phyloP scores from a whole-genome alignment of 2,888 invertebrate genomes.

The Lasius platythorax region DNA sequence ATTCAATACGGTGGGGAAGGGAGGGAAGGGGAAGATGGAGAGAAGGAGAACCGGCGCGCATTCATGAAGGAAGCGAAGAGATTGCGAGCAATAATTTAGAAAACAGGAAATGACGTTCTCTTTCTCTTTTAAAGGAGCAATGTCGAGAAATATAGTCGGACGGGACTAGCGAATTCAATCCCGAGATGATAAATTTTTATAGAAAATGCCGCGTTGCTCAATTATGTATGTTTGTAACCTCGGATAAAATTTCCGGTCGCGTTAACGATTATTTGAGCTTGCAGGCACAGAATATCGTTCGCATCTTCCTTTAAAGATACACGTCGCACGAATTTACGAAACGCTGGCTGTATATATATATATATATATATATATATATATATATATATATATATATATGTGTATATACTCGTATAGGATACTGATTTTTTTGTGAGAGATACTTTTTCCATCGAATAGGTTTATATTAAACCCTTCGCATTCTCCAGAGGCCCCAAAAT shows the following conservation, averaged over 20 bases:
- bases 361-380: no score
- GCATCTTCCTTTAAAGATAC: neutral
- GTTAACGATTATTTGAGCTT: neutral
- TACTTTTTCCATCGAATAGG: neutral
- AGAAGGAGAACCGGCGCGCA: conserved; percentile 29
- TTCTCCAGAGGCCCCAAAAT: neutral
- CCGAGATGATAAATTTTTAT: conserved; percentile 33
- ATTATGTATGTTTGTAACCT: neutral
- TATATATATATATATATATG: conserved; percentile 5
- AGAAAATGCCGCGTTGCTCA: conserved; percentile 6
- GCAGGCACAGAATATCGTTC: neutral
- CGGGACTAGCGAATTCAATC: conserved; percentile 7
- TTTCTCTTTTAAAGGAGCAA: conserved; percentile 14
- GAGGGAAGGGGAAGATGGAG: neutral
- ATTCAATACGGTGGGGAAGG: conserved; percentile 38
- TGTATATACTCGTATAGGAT: neutral
- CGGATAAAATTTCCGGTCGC: neutral
- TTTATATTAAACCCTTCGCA: conserved; percentile 7
- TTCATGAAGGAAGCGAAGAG: conserved; percentile 33
- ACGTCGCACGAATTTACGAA: neutral
- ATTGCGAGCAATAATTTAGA: conserved; percentile 65
- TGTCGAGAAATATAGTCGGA: neutral
- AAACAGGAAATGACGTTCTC: conserved; percentile 56
- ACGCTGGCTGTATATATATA: conserved; percentile 4
- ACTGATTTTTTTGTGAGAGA: neutral